Conservation (phyloP, 2,888 invertebrate genomes). For the Sinopyrophorus schimmeli region DNA sequence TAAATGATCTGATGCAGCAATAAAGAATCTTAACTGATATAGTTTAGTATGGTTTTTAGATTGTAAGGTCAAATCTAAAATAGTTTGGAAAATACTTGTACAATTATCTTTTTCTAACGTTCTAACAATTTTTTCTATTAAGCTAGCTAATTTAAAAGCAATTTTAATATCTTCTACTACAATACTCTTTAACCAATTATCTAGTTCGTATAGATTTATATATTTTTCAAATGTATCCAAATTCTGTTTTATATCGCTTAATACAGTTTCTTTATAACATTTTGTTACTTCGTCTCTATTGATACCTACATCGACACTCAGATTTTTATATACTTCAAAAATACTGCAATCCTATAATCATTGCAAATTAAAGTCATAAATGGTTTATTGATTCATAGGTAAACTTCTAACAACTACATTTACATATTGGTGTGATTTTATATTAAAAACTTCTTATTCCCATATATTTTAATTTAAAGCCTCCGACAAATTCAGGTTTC, state of each 20-base stretch:
- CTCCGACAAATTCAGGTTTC: conserved; percentile 55
- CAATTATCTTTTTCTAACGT: conserved; percentile 55
- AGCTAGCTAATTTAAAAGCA: conserved; percentile 59
- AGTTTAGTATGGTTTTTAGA: conserved; percentile 40
- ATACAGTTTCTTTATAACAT: conserved; percentile 57
- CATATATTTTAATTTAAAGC: conserved; percentile 48
- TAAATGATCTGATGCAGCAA: conserved; percentile 56
- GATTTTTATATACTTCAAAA: conserved; percentile 61
- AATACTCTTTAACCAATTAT: conserved; percentile 56
- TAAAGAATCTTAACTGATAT: conserved; percentile 47
- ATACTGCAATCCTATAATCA: conserved; percentile 61
- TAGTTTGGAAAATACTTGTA: conserved; percentile 56
- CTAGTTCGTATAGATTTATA: conserved; percentile 57
- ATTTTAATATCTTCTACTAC: conserved; percentile 58
- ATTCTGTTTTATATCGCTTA: conserved; percentile 54
- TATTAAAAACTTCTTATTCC: conserved; percentile 59
- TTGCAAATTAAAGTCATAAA: too few species aligned
- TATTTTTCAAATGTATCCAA: conserved; percentile 61
- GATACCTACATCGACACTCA: conserved; percentile 65
- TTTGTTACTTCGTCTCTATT: conserved; percentile 65
- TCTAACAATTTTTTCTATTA: conserved; percentile 60
- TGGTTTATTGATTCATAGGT: not conserved
- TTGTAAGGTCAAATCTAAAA: conserved; percentile 54
- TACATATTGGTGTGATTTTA: conserved; percentile 65
- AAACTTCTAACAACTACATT: conserved; percentile 62